Evolutionary conservation across 92 coral and sea anemone species (phyloP).

Genomic region (Phenganax subtilis): DNA sequence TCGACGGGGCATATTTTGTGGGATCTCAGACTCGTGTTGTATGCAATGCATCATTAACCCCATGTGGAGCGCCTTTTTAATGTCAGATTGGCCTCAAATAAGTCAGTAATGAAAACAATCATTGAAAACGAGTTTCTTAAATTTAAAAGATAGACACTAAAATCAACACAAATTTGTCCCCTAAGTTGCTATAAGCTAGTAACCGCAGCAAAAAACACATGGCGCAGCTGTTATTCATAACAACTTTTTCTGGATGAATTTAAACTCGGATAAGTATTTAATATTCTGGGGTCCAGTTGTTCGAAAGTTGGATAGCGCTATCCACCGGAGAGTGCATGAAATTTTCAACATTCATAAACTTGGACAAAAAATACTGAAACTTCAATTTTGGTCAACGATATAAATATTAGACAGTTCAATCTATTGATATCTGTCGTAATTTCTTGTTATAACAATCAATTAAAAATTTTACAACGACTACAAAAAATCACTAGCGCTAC

Average conservation of each 20-base stretch:
- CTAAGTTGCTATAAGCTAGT: not conserved
- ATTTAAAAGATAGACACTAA: constrained; percentile 1
- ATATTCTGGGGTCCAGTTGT: too few species aligned
- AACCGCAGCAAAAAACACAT: not conserved
- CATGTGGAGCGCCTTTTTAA: constrained; percentile 16
- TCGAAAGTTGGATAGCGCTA: too few species aligned
- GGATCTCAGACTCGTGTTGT: constrained; percentile 22
- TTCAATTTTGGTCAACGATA: too few species aligned
- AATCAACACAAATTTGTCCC: constrained; percentile 24
- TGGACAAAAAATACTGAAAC: too few species aligned
- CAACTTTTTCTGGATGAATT: not conserved
- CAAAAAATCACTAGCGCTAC: too few species aligned
- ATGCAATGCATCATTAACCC: constrained; percentile 21
- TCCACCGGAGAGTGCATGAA: too few species aligned
- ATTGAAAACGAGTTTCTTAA: constrained; percentile 3
- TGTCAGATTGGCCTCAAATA: constrained; percentile 30
- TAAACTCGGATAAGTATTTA: too few species aligned
- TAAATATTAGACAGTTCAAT: too few species aligned
- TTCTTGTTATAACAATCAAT: too few species aligned
- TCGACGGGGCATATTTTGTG: constrained; percentile 24
- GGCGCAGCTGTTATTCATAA: not conserved
- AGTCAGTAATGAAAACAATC: constrained; percentile 17
- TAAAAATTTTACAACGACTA: too few species aligned
- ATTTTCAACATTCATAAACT: too few species aligned
- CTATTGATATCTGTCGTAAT: too few species aligned